Base-by-base conservation (phyloP, 2,113 vertebrate species). In the Procavia capensis region DNA sequence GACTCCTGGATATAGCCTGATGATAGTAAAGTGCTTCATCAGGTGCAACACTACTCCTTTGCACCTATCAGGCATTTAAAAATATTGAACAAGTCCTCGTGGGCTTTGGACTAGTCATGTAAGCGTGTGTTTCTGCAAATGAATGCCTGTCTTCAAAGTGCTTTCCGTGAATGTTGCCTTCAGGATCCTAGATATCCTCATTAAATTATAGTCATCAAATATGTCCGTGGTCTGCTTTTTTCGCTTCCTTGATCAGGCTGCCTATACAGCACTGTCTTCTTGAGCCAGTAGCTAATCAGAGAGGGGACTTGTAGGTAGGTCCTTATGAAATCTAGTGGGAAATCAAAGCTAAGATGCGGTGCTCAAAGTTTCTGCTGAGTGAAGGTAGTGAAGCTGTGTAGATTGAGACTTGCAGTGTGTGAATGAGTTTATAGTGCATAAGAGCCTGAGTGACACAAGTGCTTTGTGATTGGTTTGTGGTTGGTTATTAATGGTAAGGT, bases 121-220 rank as follows among this genome's bases (percentile, higher is more conserved):
- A 64, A 27, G 47, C 83, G 17, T 22, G 74, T 90, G 22, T 82
- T 95, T 75, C 94, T 95, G 17, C 63, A 96, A 68, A 68, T 47
- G 34, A 74, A 20, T 63, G 1, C 84, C n/a, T 75, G 91, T 94
- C 29, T 81, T 75, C 72, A 45, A 75, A 75, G 68, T 93, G 34
- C 43, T 88, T 80, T 96, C 66, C 11, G 24, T 79, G 70, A 27
- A 66, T 90, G 14, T 36, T 95, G n/a, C 16, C 61, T 92, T 96
- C 34, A 43, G 70, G 93, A 89, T 85, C 79, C 7, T 85, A 74
- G 70, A 50, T 85, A 22, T 17, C 50, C 2, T 90, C 7, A 39
- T 85, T 78, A 84, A 72, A 45, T 59, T 66, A 82, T 41, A 64
- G 41, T 82, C 41, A 59, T 50, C 59, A 45, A 74, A 59, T 8